Evolutionary conservation across 2,888 invertebrate species (phyloP), one percentile per base, ranked within the genome.

Genomic region (Nephrotoma flavescens): DNA sequence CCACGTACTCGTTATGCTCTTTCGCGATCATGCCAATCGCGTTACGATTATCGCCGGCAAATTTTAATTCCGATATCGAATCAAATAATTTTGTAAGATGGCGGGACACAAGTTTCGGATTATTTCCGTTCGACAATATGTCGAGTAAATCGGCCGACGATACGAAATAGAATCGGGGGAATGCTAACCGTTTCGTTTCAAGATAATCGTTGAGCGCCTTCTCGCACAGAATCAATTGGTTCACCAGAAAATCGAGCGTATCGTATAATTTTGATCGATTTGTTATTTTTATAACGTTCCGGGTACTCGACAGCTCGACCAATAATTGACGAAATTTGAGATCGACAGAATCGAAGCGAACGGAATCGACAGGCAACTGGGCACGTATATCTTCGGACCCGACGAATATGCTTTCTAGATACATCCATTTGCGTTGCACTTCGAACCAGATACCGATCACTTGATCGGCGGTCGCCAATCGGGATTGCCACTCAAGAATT

Each of bases 111-210:
- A 96, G 89, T 88, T 95, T 92, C 87, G 98, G 95, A 92, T 96
- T 96, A 91, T 98, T 98, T 87, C 98, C 98, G 90, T 94, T 94
- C 0, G 95, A 94, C 84, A 95, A 90, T 88, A 95, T 95, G 89
- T 95, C 98, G 15, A 99, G 92, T 87, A 99, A 93, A 93, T 98
- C 98, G 0, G 97, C 96, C 0, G 97, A 96, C 0, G 98, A 98
- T 0, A 98, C 96, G 90, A 99, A 99, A 91, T 98, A 99, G 91
- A 99, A 99, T 86, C 98, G 93, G 11, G 98, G 98, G 92, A 98
- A 98, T 0, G 97, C 96, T 88, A 98, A 92, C 86, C 98, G 94
- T 91, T 98, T 99, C 0, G 98, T 98, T 91, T 99, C 98, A 89
- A 99, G 93, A 90, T 98, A 99, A 91, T 98, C 96, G 83, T 98